phyloP scores from a whole-genome alignment of 2,888 invertebrate species.

The Pinctada fucata region DNA sequence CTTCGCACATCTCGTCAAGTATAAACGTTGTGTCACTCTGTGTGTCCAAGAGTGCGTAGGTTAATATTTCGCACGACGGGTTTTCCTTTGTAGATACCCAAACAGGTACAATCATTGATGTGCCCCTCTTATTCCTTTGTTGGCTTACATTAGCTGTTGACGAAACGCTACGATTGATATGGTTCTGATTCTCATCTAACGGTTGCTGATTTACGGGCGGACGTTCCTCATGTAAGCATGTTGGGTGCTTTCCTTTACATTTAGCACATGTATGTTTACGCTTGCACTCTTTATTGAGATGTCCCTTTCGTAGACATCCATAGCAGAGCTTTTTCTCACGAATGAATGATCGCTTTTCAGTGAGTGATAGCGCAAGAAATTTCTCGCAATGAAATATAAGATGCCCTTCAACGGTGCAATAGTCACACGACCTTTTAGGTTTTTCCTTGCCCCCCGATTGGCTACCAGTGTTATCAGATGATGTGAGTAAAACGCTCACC shows the following conservation, averaged over 20 bases:
- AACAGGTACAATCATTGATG: conserved; percentile 37
- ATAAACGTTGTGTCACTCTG: conserved; percentile 46
- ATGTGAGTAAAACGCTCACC: conserved; percentile 1
- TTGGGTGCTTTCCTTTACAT: conserved; percentile 30
- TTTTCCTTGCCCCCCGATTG: not conserved
- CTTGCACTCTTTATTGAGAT: conserved; percentile 31
- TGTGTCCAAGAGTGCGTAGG: conserved; percentile 42
- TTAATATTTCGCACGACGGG: conserved; percentile 28
- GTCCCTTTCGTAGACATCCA: conserved; percentile 15
- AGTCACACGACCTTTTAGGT: not conserved
- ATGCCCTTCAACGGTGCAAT: conserved; percentile 18
- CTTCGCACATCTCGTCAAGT: no score
- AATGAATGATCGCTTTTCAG: not conserved
- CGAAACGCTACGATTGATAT: conserved; percentile 15
- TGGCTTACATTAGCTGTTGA: no score
- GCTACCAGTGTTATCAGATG: not conserved
- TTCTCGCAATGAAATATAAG: not conserved
- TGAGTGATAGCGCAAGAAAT: not conserved
- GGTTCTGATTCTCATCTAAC: not conserved
- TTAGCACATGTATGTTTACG: conserved; percentile 25
- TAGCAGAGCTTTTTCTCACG: conserved; percentile 9
- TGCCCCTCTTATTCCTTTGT: not conserved
- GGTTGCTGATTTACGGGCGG: conserved; percentile 14
- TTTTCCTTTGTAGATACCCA: conserved; percentile 26
- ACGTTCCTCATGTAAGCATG: no score